A percentile compares a stretch with the other conserved stretches of the same genome.
Evolutionary conservation across 2,113 vertebrate species (phyloP).

Genomic region (Xenotilapia flavipinnis): DNA sequence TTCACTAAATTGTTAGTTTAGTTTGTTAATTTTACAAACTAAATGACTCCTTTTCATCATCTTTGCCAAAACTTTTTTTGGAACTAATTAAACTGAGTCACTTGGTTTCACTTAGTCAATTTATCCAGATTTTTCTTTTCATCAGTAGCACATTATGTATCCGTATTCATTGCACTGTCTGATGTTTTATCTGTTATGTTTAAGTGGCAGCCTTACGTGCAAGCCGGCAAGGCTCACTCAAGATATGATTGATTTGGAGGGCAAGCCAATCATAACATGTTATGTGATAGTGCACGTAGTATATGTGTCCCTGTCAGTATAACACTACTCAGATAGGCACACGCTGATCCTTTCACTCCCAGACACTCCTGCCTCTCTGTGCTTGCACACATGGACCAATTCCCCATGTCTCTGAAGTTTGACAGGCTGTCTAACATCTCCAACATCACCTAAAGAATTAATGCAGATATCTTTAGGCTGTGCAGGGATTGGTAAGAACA

Average conservation of each 20-base stretch:
- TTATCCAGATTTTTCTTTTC: background rate
- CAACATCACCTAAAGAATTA: background rate
- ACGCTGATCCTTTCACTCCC: background rate
- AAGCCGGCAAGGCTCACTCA: background rate
- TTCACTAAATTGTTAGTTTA: background rate
- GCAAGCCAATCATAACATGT: background rate
- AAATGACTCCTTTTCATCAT: background rate
- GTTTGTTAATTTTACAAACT: background rate
- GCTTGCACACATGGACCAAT: background rate
- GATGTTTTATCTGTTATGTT: background rate
- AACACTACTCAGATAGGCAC: background rate
- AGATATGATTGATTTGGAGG: background rate
- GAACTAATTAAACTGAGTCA: background rate
- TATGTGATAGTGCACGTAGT: background rate
- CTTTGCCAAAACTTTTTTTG: background rate
- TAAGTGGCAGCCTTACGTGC: background rate
- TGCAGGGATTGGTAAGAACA: slow-evolving; percentile 2
- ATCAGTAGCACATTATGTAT: background rate
- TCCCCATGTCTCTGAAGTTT: background rate
- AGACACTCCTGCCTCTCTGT: background rate
- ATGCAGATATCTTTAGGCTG: background rate
- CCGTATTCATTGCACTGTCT: background rate
- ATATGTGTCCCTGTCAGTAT: background rate
- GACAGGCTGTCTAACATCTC: background rate
- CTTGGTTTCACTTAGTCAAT: background rate